A percentile compares a stretch with the other conserved stretches of the same genome.
Conservation (phyloP, 2,113 vertebrate species). For the Sinocyclocheilus grahami region DNA sequence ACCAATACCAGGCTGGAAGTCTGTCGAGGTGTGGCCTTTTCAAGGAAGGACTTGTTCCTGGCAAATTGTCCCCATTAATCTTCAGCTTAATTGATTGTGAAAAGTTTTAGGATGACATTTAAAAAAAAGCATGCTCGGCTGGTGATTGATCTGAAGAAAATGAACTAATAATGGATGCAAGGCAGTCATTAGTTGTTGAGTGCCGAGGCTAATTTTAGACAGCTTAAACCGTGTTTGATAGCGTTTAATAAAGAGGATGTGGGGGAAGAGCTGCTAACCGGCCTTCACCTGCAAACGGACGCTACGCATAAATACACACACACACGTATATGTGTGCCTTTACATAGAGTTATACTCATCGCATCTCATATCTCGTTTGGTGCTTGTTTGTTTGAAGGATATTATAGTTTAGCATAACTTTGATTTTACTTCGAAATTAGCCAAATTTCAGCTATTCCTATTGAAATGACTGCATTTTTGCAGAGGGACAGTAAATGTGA, state of each 20-base stretch:
- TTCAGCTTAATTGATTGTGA: conserved; percentile 82
- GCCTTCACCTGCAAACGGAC: conserved; percentile 41
- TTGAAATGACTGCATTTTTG: neutral
- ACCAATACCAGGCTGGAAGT: conserved; percentile 65
- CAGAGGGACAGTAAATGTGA: neutral
- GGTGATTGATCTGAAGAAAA: conserved; percentile 79
- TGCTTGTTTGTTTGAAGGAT: neutral
- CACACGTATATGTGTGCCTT: neutral
- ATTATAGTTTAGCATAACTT: neutral
- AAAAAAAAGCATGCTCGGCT: conserved; percentile 71
- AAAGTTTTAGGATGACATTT: conserved; percentile 84
- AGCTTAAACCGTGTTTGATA: conserved; percentile 78
- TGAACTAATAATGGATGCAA: conserved; percentile 78
- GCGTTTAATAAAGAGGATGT: conserved; percentile 71
- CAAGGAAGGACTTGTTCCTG: conserved; percentile 73
- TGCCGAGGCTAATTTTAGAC: conserved; percentile 75
- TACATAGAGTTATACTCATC: neutral
- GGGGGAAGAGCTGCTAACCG: conserved; percentile 52
- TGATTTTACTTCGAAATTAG: neutral
- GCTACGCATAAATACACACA: neutral
- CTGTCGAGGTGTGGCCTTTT: conserved; percentile 69
- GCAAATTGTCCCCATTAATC: conserved; percentile 85
- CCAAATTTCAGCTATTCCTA: no score
- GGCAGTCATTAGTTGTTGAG: conserved; percentile 75
- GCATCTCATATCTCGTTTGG: neutral